Base-by-base conservation (phyloP, 2,888 invertebrate genomes). In the Brassicogethes aeneus region DNA sequence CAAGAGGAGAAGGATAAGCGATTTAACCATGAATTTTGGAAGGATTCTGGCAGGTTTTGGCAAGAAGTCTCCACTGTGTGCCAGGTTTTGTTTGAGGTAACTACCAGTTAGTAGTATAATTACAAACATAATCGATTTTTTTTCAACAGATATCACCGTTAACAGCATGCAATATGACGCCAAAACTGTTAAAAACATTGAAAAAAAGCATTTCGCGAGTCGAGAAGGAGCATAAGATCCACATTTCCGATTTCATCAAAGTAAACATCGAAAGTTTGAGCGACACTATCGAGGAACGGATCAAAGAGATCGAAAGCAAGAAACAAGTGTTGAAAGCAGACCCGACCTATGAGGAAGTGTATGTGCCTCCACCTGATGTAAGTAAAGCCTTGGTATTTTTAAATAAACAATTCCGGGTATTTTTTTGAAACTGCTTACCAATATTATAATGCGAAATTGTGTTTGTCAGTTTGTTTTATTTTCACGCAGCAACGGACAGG, bases 261-360 rank as follows among this genome's bases (percentile, higher is more conserved):
- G 61, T 70, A 1, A 37, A 41, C 13, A 46, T 72, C 31, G 56
- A 64, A 29, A 50, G 58, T 16, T 62, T 68, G 53, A 60, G 63
- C 36, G 51, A 52, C 15, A 59, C 56, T 29, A 54, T 57, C 38
- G 51, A 55, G 3, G 61, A 63, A 23, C 57, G 61, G 38, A 52
- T 68, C 17, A 36, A 12, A 14, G 47, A 48, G 36, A 40, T 47
- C 3, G 50, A 55, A 35, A 42, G 40, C 36, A 44, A 39, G 23
- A 40, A 48, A 42, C 16, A 32, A 23, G 37, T 37, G 23, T 43
- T 31, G 17, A 30, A 23, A 23, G 23, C 12, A 32, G 14, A 32
- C 5, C 5, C 10, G 10, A 23, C 10, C 10, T 5, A 23, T 23
- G 23, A 23, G 10, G 23, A 23, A 10, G 23, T 10, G 12, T 32